A percentile compares a stretch with the other conserved stretches of the same genome.
phyloP scores from a whole-genome alignment of 2,797 vertebrate species.

The Premnoplex brunnescens region DNA sequence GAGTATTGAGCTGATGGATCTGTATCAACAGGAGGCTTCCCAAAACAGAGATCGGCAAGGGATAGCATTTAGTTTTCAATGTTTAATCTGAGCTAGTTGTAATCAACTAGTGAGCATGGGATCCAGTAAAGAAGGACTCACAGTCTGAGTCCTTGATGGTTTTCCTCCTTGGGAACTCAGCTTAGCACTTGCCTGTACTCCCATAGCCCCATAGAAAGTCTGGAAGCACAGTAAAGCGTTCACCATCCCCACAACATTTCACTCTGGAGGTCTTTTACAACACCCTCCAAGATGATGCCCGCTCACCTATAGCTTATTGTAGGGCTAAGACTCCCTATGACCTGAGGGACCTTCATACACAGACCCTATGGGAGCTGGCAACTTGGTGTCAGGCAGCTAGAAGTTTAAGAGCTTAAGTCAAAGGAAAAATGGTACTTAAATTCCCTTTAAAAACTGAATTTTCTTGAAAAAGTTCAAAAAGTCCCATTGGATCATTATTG shows the following conservation, averaged over 20 bases:
- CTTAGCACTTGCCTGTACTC: not conserved
- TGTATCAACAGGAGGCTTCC: not conserved
- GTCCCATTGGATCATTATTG: not conserved
- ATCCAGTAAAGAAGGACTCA: not conserved
- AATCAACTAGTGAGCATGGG: fast-evolving
- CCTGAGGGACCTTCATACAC: not conserved
- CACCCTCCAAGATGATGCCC: not conserved
- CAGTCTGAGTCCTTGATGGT: not conserved
- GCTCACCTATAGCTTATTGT: fast-evolving
- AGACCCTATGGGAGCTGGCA: not conserved
- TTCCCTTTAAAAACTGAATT: not conserved
- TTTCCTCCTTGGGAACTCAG: not conserved
- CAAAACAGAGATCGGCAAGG: not conserved
- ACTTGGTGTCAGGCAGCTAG: not conserved
- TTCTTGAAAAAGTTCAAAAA: not conserved
- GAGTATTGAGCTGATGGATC: not conserved
- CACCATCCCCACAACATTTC: not conserved
- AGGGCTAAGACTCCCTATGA: not conserved
- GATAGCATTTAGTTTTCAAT: not conserved
- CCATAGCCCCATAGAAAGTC: not conserved
- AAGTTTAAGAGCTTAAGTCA: not conserved
- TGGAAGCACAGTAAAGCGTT: not conserved
- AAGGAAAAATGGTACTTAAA: not conserved
- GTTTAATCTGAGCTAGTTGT: not conserved
- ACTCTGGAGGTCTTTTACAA: not conserved